These are phyloP conservation scores for Ctenicera cuprea DNA, from an alignment of 2,888 invertebrate species.

Conservation along the genomic window DNA sequence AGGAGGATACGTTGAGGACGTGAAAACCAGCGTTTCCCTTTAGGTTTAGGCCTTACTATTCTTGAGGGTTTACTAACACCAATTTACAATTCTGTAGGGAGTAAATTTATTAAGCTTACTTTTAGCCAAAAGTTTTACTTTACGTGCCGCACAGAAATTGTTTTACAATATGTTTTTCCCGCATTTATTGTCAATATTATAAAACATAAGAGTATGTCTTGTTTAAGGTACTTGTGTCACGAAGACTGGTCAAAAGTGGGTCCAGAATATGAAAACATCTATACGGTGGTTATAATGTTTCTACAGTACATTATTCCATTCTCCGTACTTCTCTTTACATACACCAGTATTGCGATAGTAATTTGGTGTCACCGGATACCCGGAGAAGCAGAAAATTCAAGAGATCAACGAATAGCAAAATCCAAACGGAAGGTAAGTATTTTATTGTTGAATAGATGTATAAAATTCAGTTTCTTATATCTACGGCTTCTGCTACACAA, in stretches of 20 bases:
- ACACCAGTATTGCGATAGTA: slow-evolving; percentile 89
- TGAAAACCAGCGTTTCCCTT: not conserved
- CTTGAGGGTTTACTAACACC: not conserved
- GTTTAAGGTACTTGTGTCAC: slow-evolving; percentile 81
- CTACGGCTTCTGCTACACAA: no score
- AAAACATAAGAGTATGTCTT: no score
- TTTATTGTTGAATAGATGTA: not conserved
- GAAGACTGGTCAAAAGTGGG: slow-evolving; percentile 81
- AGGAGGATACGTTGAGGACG: not conserved
- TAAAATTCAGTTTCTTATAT: no score
- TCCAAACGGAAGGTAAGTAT: slow-evolving; percentile 88
- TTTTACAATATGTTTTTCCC: no score
- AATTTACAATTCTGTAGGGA: not conserved
- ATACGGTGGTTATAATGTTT: slow-evolving; percentile 85
- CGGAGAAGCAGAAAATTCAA: slow-evolving; percentile 88
- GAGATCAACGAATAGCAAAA: slow-evolving; percentile 88
- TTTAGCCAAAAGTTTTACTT: no score
- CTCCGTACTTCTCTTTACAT: slow-evolving; percentile 87
- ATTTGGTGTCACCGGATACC: slow-evolving; percentile 93
- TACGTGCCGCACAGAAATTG: not conserved
- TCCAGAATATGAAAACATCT: slow-evolving; percentile 79
- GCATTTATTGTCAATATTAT: no score
- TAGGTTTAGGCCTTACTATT: slow-evolving; percentile 1
- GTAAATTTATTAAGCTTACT: not conserved
- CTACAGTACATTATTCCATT: slow-evolving; percentile 91